Conservation (phyloP, 1,140 invertebrate genomes). For the Lerema accius region DNA sequence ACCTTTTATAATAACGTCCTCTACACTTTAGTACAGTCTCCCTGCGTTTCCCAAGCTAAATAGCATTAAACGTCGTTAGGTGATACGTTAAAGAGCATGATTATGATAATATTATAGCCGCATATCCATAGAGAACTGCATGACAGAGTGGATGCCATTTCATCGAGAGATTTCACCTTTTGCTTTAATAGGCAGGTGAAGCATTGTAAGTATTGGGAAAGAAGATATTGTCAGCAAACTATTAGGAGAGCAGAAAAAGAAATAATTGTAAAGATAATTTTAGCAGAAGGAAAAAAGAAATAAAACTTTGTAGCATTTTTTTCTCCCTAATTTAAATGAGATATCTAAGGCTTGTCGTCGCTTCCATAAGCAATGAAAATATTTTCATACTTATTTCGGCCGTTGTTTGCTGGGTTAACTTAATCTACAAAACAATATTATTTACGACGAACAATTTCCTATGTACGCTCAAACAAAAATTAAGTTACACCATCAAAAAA, state of each 20-base stretch:
- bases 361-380: constrained; percentile 52
- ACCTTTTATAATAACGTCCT: too few species aligned
- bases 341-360: constrained; percentile 33
- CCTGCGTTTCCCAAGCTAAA: too few species aligned
- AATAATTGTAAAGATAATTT: too few species aligned
- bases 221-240: too few species aligned
- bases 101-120: constrained; percentile 18
- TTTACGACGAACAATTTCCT: constrained; percentile 71
- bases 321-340: constrained; percentile 4
- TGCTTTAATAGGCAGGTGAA: neutral
- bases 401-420: constrained; percentile 58
- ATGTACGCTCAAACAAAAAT: constrained; percentile 56
- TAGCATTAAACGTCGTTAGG: constrained; percentile 31
- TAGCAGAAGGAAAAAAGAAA: neutral
- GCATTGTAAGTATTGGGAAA: neutral
- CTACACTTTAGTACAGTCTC: too few species aligned
- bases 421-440: constrained; percentile 59
- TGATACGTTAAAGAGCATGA: constrained; percentile 32
- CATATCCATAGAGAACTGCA: constrained; percentile 9
- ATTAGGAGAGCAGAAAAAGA: too few species aligned
- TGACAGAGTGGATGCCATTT: constrained; percentile 1
- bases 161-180: neutral
- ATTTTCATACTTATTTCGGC: constrained; percentile 46
- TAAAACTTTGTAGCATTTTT: neutral
- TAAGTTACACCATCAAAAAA: constrained; percentile 44